A percentile compares a stretch with the other conserved stretches of the same genome.
Conservation (phyloP, 2,797 vertebrate species). For the Borostomias antarcticus region DNA sequence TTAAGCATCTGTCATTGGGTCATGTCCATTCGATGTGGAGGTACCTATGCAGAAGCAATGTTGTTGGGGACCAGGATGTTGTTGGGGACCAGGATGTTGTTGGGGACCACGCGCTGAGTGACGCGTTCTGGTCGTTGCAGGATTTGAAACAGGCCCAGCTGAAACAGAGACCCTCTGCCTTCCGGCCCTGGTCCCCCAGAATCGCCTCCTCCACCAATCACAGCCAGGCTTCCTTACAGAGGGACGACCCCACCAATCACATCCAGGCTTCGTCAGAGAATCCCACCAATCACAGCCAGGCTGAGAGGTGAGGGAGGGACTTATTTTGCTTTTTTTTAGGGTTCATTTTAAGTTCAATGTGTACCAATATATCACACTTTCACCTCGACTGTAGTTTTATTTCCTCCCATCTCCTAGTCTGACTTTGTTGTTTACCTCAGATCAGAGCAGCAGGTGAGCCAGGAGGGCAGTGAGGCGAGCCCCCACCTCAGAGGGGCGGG, state of each 20-base stretch:
- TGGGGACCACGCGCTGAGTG: constrained; percentile 35
- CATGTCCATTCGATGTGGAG: no score
- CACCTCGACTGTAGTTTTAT: no score
- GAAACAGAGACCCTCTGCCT: constrained; percentile 94
- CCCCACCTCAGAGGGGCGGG: constrained; percentile 73
- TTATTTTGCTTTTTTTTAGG: no score
- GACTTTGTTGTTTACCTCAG: constrained; percentile 56
- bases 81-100: constrained; percentile 30
- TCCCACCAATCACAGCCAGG: constrained; percentile 75
- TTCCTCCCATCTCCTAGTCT: no score
- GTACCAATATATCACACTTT: no score
- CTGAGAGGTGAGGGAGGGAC: constrained; percentile 71
- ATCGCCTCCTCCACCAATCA: constrained; percentile 75
- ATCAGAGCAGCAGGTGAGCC: constrained; percentile 82
- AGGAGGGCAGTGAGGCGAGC: constrained; percentile 73
- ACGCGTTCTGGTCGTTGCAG: constrained; percentile 62
- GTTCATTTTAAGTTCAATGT: no score
- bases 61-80: constrained; percentile 23
- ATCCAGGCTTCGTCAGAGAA: no score
- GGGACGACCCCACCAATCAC: no score
- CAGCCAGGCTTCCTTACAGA: constrained; percentile 76
- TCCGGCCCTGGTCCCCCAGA: constrained; percentile 97
- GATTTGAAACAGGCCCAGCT: constrained; percentile 88
- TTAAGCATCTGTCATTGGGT: no score
- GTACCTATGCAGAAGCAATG: no score